These are phyloP conservation scores for Drosophila fuyamai DNA, from an alignment of 1,140 invertebrate genomes.

Conservation along the genomic window DNA sequence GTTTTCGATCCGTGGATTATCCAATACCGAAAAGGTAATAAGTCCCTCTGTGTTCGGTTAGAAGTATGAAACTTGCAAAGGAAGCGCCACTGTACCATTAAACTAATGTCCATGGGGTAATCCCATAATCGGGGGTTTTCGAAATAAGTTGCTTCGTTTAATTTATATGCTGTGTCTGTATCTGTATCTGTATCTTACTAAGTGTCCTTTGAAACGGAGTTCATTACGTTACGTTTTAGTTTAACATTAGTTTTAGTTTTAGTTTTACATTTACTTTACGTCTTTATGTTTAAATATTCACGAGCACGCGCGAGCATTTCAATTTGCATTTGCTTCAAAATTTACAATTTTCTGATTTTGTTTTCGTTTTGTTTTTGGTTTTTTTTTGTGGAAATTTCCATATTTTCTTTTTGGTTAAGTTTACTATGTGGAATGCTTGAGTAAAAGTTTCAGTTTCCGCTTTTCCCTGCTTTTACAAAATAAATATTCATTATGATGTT, in stretches of 20 bases:
- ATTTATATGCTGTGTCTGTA: slow-evolving; percentile 48
- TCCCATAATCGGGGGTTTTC: slow-evolving; percentile 5
- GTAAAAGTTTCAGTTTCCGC: slow-evolving; percentile 72
- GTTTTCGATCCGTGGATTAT: slow-evolving; percentile 4
- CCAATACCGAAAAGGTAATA: slow-evolving; percentile 4
- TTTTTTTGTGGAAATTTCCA: slow-evolving; percentile 18
- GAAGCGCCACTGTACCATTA: slow-evolving; percentile 74
- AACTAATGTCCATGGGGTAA: slow-evolving; percentile 48
- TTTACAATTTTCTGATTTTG: slow-evolving; percentile 58
- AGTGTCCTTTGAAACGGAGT: slow-evolving; percentile 59
- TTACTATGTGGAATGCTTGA: slow-evolving; percentile 67
- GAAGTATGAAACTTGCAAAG: slow-evolving; percentile 79
- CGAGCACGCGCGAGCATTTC: slow-evolving; percentile 80
- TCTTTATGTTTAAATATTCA: slow-evolving; percentile 75
- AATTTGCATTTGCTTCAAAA: slow-evolving; percentile 57
- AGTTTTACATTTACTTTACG: slow-evolving; percentile 50
- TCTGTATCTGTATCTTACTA: slow-evolving; percentile 60
- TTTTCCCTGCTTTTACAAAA: slow-evolving; percentile 68
- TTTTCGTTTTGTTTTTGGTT: slow-evolving; percentile 14
- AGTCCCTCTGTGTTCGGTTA: slow-evolving; percentile 30
- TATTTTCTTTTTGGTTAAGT: slow-evolving; percentile 49
- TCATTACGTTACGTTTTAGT: slow-evolving; percentile 52
- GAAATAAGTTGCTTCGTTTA: slow-evolving; percentile 32
- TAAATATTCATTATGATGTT: slow-evolving; percentile 68
- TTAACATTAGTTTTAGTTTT: slow-evolving; percentile 41